These are phyloP conservation scores for Stenotaenia linearis DNA, from an alignment of 2,888 invertebrate genomes.

Conservation along the genomic window DNA sequence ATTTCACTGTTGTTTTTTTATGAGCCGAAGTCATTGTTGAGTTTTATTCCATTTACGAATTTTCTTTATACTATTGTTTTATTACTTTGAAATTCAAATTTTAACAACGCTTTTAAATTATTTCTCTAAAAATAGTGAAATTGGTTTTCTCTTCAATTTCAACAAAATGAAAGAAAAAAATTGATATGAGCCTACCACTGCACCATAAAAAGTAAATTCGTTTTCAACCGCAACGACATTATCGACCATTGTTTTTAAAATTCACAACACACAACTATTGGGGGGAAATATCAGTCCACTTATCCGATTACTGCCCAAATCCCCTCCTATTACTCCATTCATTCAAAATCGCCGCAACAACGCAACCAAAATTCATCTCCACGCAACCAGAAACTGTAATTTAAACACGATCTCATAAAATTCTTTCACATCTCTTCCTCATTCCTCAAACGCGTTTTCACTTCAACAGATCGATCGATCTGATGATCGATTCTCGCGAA, in stretches of 20 bases:
- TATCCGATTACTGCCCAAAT: background rate
- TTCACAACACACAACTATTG: background rate
- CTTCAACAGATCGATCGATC: background rate
- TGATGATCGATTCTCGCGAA: background rate
- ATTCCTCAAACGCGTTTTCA: background rate
- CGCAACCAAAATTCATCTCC: background rate
- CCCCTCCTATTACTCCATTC: background rate
- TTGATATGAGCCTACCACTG: background rate
- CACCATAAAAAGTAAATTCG: background rate
- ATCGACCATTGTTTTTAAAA: background rate
- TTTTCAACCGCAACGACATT: background rate
- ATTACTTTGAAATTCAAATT: too few species aligned
- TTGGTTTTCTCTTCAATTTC: too few species aligned
- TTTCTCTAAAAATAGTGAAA: too few species aligned
- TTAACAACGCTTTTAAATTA: too few species aligned
- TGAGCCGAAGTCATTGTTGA: too few species aligned
- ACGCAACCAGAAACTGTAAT: too few species aligned
- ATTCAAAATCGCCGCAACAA: background rate
- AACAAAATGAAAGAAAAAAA: background rate
- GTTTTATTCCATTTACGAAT: too few species aligned
- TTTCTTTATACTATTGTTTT: too few species aligned
- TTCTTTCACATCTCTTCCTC: background rate
- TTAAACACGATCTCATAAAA: too few species aligned
- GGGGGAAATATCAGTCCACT: background rate
- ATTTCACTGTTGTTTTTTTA: too few species aligned